phyloP scores from a whole-genome alignment of 2,888 invertebrate species.

The Gasteruption jaculator region DNA sequence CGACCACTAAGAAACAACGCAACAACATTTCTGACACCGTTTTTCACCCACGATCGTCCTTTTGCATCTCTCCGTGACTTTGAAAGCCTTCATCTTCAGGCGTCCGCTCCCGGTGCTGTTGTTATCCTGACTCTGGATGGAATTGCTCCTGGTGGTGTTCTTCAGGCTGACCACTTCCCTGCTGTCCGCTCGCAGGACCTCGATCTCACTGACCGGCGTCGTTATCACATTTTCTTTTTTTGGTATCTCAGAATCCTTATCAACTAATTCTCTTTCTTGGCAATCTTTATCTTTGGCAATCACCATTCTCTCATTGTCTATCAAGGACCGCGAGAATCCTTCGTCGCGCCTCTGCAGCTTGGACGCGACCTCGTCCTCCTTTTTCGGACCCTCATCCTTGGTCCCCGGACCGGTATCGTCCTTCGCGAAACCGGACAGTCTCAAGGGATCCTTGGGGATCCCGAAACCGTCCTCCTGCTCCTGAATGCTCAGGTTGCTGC shows the following conservation, averaged over 20 bases:
- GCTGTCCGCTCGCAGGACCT: conserved; percentile 26
- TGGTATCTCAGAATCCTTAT: conserved; percentile 1
- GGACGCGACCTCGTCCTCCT: conserved; percentile 27
- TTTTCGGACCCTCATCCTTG: conserved; percentile 34
- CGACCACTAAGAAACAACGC: conserved; percentile 31
- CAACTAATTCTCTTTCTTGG: neutral
- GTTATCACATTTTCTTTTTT: neutral
- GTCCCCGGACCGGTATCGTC: conserved; percentile 38
- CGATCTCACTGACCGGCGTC: conserved; percentile 22
- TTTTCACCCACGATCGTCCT: conserved; percentile 33
- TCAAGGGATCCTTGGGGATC: too few relatives aligned
- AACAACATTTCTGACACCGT: conserved; percentile 41
- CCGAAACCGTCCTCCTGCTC: too few relatives aligned
- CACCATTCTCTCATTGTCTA: too few relatives aligned
- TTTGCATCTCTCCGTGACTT: conserved; percentile 37
- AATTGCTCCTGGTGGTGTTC: conserved; percentile 32
- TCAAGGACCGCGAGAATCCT: too few relatives aligned
- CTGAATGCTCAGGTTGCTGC: too few relatives aligned
- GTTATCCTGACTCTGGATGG: conserved; percentile 35
- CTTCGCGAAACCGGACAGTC: too few relatives aligned
- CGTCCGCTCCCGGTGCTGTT: conserved; percentile 29
- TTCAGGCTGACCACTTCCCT: conserved; percentile 27
- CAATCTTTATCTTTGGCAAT: too few relatives aligned
- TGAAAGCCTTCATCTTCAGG: conserved; percentile 34
- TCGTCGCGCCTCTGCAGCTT: conserved; percentile 24